Evolutionary conservation across 1,140 invertebrate genomes (phyloP).

Genomic region (Asobara japonica): DNA sequence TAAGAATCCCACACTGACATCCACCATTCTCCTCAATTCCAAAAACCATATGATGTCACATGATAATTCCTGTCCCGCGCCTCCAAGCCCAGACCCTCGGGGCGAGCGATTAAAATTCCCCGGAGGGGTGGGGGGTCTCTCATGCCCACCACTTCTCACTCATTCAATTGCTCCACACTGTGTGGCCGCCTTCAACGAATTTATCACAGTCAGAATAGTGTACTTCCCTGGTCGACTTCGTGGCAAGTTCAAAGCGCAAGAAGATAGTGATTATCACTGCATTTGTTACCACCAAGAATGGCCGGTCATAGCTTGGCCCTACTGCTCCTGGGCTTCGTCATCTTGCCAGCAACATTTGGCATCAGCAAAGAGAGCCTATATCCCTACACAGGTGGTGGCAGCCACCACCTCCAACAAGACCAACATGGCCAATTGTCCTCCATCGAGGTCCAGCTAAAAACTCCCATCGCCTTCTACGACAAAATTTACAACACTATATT

Average conservation of each 20-base stretch:
- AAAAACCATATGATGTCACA: background rate
- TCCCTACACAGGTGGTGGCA: slow-evolving; percentile 43
- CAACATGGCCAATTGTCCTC: slow-evolving; percentile 60
- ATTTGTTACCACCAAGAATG: slow-evolving; percentile 53
- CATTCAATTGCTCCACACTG: slow-evolving; percentile 6
- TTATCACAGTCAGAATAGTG: slow-evolving; percentile 48
- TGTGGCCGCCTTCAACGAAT: slow-evolving; percentile 42
- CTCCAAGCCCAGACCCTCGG: background rate
- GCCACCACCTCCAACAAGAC: slow-evolving; percentile 44
- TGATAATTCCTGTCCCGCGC: background rate
- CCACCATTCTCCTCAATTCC: background rate
- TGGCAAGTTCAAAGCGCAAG: background rate
- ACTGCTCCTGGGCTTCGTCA: slow-evolving; percentile 37
- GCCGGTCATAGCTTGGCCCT: slow-evolving; percentile 47
- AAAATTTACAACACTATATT: slow-evolving; percentile 76
- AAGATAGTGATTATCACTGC: slow-evolving; percentile 33
- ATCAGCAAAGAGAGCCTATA: slow-evolving; percentile 53
- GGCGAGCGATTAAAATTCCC: background rate
- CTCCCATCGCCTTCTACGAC: slow-evolving; percentile 78
- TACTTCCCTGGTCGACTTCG: slow-evolving; percentile 25
- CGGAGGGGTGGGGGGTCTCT: slow-evolving; percentile 11
- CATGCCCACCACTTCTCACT: background rate
- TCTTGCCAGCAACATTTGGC: slow-evolving; percentile 37
- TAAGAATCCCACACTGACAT: too few relatives aligned
- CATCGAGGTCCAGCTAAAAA: slow-evolving; percentile 63